Evolutionary conservation across 2,797 vertebrate species (phyloP), one percentile per base, ranked within the genome.

Genomic region (Calcarius lapponicus): DNA sequence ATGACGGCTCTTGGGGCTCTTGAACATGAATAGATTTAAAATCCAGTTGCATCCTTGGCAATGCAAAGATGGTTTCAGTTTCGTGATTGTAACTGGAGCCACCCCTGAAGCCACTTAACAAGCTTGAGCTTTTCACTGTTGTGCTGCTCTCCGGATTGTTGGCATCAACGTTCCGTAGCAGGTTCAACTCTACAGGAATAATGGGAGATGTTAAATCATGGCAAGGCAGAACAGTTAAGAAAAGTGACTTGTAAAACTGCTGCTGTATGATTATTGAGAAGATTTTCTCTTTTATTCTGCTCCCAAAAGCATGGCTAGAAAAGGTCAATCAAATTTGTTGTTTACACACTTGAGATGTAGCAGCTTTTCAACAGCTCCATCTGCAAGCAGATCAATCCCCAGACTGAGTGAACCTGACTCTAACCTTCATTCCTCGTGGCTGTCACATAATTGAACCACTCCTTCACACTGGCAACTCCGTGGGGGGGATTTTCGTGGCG

Each of bases 1-100:
- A 97, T 36, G 98, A 98, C 26, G 99, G 99, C 43, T 99, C 99
- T 18, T 99, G 99, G 6, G 99, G 99, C 72, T 99, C 99, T 69
- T 99, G 99, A 45, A 99, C 98, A 9, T 99, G 99, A 96, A 99
- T 99, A 82, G 99, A 99, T 95, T 99, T 99, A 92, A 99, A 99
- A 97, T 99, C 99, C 92, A 99, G 98, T 94, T 99, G 99, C 99
- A 99, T 99, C 92, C 99, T 98, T 92, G 99, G 99, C 80, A 99
- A 97, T 10, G 99, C 99, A 85, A 99, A 99, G 97, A 99, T 99
- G 31, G 99, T 99, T 98, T 99, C 99, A 0, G 99, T 99, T 97
- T 99, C 99, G 22, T 99, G 99, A 97, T 99, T 99, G 97, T 99
- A 99, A 98, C 98, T 99, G 93, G 99, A 99, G 51, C 98, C 98